Conservation (phyloP, 1,140 invertebrate species). For the Leptinotarsa texana region DNA sequence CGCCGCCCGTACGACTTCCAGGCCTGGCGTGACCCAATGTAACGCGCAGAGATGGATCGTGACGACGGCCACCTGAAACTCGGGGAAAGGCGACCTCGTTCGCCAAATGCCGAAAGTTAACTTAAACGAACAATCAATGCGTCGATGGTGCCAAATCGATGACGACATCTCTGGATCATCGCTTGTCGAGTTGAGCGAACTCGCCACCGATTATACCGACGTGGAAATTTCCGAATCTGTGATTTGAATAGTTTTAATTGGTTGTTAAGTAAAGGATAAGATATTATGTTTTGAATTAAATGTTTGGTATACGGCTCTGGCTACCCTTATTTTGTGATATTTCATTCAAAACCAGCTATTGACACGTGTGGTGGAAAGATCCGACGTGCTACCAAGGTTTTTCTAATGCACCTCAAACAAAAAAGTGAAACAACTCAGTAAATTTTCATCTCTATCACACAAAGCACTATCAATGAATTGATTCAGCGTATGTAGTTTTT, state of each 20-base stretch:
- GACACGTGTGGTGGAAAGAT: too few relatives aligned
- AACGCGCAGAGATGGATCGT: conserved; percentile 49
- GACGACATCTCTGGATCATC: conserved; percentile 48
- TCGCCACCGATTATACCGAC: conserved; percentile 43
- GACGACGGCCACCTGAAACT: conserved; percentile 48
- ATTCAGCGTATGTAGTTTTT: too few relatives aligned
- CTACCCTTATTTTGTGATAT: too few relatives aligned
- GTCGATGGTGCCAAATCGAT: neutral
- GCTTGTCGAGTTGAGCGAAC: conserved; percentile 42
- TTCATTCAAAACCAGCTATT: too few relatives aligned
- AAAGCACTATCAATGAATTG: too few relatives aligned
- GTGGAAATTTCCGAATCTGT: conserved; percentile 42
- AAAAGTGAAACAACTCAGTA: too few relatives aligned
- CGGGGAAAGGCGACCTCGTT: conserved; percentile 26
- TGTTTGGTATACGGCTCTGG: too few relatives aligned
- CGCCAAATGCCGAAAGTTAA: neutral
- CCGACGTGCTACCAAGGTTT: too few relatives aligned
- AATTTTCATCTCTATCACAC: too few relatives aligned
- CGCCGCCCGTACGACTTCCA: conserved; percentile 33
- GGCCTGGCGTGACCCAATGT: conserved; percentile 39
- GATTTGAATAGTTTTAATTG: conserved; percentile 28
- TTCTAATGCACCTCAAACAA: too few relatives aligned
- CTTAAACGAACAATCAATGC: neutral
- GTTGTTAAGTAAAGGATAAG: too few relatives aligned
- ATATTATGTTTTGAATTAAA: too few relatives aligned